A percentile compares a stretch with the other conserved stretches of the same genome.
phyloP scores from a whole-genome alignment of 2,113 vertebrate genomes.

The Caloenas nicobarica region DNA sequence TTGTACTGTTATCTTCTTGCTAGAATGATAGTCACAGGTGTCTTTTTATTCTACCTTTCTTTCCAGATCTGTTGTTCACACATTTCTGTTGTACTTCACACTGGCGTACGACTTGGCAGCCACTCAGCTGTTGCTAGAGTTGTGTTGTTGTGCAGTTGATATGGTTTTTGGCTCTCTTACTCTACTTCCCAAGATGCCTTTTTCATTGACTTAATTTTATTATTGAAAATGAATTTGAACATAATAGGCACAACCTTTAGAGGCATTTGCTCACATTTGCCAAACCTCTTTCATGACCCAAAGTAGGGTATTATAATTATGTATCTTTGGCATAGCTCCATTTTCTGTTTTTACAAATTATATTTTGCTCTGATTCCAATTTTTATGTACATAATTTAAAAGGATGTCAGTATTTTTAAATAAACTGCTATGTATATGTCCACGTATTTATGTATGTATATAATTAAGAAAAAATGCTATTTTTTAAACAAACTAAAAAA shows the following conservation, averaged over 20 bases:
- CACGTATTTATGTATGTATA: not conserved
- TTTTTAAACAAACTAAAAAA: not conserved
- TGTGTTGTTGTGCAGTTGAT: not conserved
- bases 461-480: not conserved
- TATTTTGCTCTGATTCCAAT: not conserved
- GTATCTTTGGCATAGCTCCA: not conserved
- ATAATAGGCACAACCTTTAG: not conserved
- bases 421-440: not conserved
- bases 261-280: not conserved
- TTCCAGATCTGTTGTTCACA: slow-evolving; percentile 28
- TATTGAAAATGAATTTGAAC: slow-evolving; percentile 20
- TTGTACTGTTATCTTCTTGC: not conserved
- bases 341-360: not conserved
- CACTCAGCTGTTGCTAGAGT: not conserved
- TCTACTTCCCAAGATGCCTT: not conserved
- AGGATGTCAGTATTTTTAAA: not conserved
- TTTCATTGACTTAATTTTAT: slow-evolving; percentile 13
- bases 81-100: slow-evolving; percentile 22
- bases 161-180: not conserved
- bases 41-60: not conserved
- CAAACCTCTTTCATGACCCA: not conserved
- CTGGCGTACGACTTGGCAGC: not conserved
- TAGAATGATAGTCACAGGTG: slow-evolving; percentile 7
- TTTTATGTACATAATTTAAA: not conserved
- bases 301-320: not conserved